Conservation (phyloP, 2,888 invertebrate species). For the Chydorus sphaericus region DNA sequence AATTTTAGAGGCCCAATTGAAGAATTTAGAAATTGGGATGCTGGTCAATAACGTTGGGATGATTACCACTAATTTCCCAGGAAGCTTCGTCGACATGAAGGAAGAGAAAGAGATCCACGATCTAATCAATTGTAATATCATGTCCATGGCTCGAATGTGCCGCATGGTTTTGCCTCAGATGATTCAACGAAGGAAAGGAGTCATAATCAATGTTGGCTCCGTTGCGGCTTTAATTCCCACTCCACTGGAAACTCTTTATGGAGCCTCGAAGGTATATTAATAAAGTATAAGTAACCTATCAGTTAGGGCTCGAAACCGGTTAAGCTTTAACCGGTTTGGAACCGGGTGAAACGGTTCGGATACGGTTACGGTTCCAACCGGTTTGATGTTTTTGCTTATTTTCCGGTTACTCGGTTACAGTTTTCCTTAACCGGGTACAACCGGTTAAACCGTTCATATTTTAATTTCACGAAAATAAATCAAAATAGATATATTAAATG, state of each 20-base stretch:
- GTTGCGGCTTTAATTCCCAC: conserved; percentile 61
- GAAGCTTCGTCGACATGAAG: conserved; percentile 38
- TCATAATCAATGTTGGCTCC: conserved; percentile 80
- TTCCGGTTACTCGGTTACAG: too few species aligned
- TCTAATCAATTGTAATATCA: conserved; percentile 61
- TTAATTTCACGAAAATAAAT: too few species aligned
- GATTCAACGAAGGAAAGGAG: conserved; percentile 62
- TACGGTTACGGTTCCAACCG: too few species aligned
- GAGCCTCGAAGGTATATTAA: conserved; percentile 59
- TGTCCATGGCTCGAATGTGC: conserved; percentile 69
- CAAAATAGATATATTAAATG: too few species aligned
- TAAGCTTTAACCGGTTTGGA: too few species aligned
- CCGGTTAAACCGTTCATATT: too few species aligned
- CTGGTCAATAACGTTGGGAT: conserved; percentile 86
- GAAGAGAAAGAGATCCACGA: conserved; percentile 45
- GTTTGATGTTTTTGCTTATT: too few species aligned
- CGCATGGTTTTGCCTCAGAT: conserved; percentile 68
- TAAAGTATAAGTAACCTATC: too few species aligned
- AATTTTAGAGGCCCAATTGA: conserved; percentile 48
- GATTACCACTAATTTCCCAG: conserved; percentile 67
- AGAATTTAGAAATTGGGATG: conserved; percentile 59
- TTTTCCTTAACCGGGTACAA: too few species aligned
- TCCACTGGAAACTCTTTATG: conserved; percentile 69
- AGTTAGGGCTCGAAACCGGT: too few species aligned
- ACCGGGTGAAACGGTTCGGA: too few species aligned